Conservation (phyloP, 1,140 invertebrate species). For the Ridgeia piscesae region DNA sequence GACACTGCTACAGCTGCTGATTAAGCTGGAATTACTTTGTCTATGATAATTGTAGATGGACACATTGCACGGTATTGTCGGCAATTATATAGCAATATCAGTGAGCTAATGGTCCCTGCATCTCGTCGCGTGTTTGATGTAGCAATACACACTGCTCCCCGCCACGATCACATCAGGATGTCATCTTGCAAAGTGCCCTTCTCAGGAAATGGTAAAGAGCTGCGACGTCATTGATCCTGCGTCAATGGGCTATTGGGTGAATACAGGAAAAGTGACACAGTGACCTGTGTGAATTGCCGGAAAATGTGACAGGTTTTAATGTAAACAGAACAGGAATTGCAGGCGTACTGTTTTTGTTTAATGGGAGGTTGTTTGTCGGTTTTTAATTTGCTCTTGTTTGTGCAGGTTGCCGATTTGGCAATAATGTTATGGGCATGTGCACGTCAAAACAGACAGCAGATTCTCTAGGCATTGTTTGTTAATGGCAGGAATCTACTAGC, state of each 20-base stretch:
- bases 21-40: background rate
- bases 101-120: background rate
- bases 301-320: background rate
- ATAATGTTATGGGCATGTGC: background rate
- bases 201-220: background rate
- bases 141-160: background rate
- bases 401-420: background rate
- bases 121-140: background rate
- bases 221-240: background rate
- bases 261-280: background rate
- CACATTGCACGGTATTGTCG: background rate
- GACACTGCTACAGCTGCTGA: background rate
- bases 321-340: background rate
- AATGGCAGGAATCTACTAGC: background rate
- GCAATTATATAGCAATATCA: background rate
- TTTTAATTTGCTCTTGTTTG: background rate
- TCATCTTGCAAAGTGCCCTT: background rate
- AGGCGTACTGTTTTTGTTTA: background rate
- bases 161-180: background rate
- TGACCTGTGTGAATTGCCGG: background rate
- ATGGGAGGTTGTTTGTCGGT: background rate
- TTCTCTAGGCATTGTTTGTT: background rate
- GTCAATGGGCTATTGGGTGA: background rate
- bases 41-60: background rate
- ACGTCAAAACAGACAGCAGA: background rate